phyloP scores from a whole-genome alignment of 2,888 invertebrate genomes.

The Nasonovia ribisnigri region DNA sequence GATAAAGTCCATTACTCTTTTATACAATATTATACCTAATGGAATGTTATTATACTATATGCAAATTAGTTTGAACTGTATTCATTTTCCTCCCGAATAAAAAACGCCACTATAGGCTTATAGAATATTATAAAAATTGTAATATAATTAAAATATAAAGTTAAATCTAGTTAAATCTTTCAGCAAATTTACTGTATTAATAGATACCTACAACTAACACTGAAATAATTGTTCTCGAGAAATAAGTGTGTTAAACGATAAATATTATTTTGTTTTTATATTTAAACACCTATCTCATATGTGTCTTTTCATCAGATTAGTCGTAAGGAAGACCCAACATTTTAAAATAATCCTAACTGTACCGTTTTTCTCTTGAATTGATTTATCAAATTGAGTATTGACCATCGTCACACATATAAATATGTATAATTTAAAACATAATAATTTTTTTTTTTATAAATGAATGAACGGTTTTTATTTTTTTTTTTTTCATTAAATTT shows the following conservation, averaged over 20 bases:
- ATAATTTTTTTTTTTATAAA: neutral
- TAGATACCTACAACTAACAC: too few species aligned
- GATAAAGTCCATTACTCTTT: neutral
- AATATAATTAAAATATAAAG: neutral
- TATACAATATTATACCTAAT: neutral
- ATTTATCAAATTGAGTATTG: too few species aligned
- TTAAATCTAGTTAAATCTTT: neutral
- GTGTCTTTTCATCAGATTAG: neutral
- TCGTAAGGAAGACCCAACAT: rapidly evolving
- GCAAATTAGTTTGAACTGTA: neutral
- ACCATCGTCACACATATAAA: neutral
- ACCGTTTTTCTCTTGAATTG: too few species aligned
- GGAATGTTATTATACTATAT: neutral
- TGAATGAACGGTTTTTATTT: neutral
- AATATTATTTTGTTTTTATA: neutral
- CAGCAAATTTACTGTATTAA: too few species aligned
- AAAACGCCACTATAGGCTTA: neutral
- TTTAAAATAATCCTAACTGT: neutral
- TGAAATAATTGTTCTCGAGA: neutral
- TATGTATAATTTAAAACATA: neutral
- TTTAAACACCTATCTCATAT: neutral
- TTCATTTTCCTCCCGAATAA: neutral
- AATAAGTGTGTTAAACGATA: neutral
- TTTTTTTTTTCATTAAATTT: too few species aligned
- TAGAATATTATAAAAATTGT: neutral